Evolutionary conservation across 1,140 invertebrate genomes (phyloP), one percentile per base, ranked within the genome.

Genomic region (Drosophila sturtevanti): DNA sequence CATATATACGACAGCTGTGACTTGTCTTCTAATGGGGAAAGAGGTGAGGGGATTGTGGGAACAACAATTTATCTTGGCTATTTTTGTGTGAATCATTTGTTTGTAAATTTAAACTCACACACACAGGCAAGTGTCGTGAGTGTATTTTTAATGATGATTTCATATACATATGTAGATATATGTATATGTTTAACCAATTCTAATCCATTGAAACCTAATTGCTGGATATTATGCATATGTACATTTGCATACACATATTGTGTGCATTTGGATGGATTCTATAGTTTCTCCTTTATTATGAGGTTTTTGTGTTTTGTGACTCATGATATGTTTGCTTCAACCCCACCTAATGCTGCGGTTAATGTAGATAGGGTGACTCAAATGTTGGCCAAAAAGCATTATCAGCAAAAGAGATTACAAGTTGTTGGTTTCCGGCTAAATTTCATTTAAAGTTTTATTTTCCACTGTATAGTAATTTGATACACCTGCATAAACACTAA

Each of bases 41-140:
- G 41, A 2, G 7, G 2, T 21, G 41, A 16, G 41, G 41, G 41
- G 41, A 0, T 1, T 18, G 51, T 41, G 14, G 58, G 14, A 37
- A 58, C 68, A 70, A 52, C 62, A 35, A 63, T 48, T 65, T 58
- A 64, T 73, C 68, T 66, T 71, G 68, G 71, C 82, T 87, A 87
- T 87, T 87, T 87, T 89, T 82, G 70, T 89, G 72, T 87, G 84
- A 89, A 77, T 87, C 82, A 89, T 87, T 87, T 82, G 75, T 89
- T 87, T 89, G 84, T 82, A 82, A 89, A 87, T 68, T 89, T 79
- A 72, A 87, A 75, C 78, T 86, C 79, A 44, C 38, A 51, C 60
- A 41, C 44, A 56, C 52, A 52, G n/a, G n/a, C 27, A 24, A 34
- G 21, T 52, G 21, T 41, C 16, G 51, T 63, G 63, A 51, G 35